Evolutionary conservation across 2,113 vertebrate genomes (phyloP).

Genomic region (Amphiprion ocellaris): DNA sequence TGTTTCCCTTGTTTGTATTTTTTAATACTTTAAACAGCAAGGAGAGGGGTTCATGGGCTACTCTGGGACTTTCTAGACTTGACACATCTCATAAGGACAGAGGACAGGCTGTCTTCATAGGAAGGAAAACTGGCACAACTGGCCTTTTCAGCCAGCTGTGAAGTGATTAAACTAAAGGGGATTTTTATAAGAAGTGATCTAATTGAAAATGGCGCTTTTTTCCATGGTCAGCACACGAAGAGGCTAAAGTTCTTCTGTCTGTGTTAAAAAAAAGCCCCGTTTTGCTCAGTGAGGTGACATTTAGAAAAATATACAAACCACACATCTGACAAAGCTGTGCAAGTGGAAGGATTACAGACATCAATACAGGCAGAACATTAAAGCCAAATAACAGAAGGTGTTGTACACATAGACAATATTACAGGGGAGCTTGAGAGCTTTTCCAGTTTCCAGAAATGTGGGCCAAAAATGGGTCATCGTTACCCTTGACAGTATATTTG

Average conservation of each 20-base stretch:
- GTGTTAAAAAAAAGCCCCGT: slow-evolving; percentile 21
- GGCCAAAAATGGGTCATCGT: neutral
- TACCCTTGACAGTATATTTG: slow-evolving; percentile 7
- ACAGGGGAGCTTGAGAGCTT: neutral
- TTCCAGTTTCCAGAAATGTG: slow-evolving; percentile 21
- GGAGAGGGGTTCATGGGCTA: neutral
- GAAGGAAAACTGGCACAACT: slow-evolving; percentile 47
- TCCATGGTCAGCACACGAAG: slow-evolving; percentile 18
- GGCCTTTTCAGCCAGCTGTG: slow-evolving; percentile 38
- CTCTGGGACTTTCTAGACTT: slow-evolving; percentile 25
- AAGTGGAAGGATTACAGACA: slow-evolving; percentile 29
- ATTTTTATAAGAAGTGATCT: slow-evolving; percentile 58
- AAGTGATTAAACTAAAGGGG: slow-evolving; percentile 47
- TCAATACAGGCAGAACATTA: neutral
- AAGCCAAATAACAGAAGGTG: slow-evolving; percentile 22
- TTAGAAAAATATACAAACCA: slow-evolving; percentile 35
- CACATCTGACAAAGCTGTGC: slow-evolving; percentile 21
- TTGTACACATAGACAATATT: slow-evolving; percentile 4
- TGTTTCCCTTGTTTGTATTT: slow-evolving; percentile 24
- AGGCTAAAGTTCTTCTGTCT: slow-evolving; percentile 32
- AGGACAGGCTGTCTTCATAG: slow-evolving; percentile 41
- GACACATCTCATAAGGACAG: slow-evolving; percentile 40
- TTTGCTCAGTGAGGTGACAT: slow-evolving; percentile 36
- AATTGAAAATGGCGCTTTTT: slow-evolving; percentile 31
- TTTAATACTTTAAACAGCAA: neutral